Evolutionary conservation across 2,797 vertebrate genomes (phyloP).

Genomic region (Borostomias antarcticus): DNA sequence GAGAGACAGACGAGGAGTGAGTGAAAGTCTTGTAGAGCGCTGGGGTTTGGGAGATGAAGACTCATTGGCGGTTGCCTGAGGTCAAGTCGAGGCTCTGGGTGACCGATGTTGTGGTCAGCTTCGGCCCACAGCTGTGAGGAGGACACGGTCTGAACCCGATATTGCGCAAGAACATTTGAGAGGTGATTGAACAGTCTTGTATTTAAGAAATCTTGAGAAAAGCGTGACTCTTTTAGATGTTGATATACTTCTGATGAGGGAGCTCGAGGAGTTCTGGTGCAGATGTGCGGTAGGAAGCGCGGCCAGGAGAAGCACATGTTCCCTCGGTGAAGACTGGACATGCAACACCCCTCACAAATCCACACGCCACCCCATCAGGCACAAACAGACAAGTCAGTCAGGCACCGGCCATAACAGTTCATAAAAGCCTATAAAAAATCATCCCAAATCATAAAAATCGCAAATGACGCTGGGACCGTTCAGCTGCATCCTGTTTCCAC

Average conservation of each 20-base stretch:
- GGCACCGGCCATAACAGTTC: constrained; percentile 37
- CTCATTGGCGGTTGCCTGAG: background rate
- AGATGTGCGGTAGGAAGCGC: constrained; percentile 56
- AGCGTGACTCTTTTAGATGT: background rate
- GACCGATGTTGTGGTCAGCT: too few species aligned
- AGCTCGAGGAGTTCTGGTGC: constrained; percentile 35
- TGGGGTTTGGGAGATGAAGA: background rate
- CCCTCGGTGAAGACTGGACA: constrained; percentile 50
- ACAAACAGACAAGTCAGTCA: constrained; percentile 25
- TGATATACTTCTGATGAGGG: background rate
- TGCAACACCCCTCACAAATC: constrained; percentile 36
- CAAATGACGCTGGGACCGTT: constrained; percentile 56
- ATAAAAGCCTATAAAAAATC: constrained; percentile 31
- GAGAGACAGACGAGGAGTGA: background rate
- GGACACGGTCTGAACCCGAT: background rate
- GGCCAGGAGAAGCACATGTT: constrained; percentile 57
- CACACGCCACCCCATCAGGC: constrained; percentile 35
- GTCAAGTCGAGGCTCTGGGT: background rate
- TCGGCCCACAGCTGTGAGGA: background rate
- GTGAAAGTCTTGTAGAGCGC: background rate
- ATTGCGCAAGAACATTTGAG: background rate
- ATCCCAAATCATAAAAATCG: constrained; percentile 33
- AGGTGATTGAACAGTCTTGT: background rate
- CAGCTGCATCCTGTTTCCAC: constrained; percentile 80
- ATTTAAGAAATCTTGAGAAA: background rate